These are phyloP conservation scores for Hirtodrosophila duncani DNA, from an alignment of 2,888 invertebrate species.

Conservation along the genomic window DNA sequence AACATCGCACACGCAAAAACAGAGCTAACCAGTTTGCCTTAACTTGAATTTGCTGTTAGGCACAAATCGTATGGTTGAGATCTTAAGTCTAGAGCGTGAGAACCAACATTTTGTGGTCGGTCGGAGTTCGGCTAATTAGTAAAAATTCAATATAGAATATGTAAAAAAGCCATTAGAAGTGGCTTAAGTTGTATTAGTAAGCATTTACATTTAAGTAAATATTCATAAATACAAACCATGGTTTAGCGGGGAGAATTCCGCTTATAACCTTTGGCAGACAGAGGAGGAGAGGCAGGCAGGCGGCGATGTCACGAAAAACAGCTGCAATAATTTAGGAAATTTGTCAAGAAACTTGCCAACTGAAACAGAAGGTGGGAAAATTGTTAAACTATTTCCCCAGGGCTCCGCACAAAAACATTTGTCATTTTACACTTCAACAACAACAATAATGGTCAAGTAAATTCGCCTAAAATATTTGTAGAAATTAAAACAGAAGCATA, in stretches of 20 bases:
- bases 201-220: no score
- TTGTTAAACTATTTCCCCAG: slow-evolving; percentile 51
- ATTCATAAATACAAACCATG: no score
- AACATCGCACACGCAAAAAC: no score
- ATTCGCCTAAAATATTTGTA: slow-evolving; percentile 44
- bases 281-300: no score
- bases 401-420: slow-evolving; percentile 23
- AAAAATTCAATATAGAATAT: no score
- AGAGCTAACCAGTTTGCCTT: slow-evolving; percentile 17
- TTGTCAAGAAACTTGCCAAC: slow-evolving; percentile 29
- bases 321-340: slow-evolving; percentile 30
- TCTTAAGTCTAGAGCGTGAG: slow-evolving; percentile 13
- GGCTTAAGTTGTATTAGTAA: no score
- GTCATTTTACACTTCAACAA: slow-evolving; percentile 45
- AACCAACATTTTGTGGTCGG: slow-evolving; percentile 29
- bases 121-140: no score
- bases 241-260: no score
- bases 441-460: slow-evolving; percentile 21
- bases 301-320: slow-evolving; percentile 18
- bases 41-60: no score
- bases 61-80: slow-evolving; percentile 23
- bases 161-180: no score
- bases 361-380: slow-evolving; percentile 49
- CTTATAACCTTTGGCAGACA: no score
- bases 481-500: slow-evolving; percentile 62